phyloP scores from a whole-genome alignment of 2,113 vertebrate species.

The Danionella cerebrum region DNA sequence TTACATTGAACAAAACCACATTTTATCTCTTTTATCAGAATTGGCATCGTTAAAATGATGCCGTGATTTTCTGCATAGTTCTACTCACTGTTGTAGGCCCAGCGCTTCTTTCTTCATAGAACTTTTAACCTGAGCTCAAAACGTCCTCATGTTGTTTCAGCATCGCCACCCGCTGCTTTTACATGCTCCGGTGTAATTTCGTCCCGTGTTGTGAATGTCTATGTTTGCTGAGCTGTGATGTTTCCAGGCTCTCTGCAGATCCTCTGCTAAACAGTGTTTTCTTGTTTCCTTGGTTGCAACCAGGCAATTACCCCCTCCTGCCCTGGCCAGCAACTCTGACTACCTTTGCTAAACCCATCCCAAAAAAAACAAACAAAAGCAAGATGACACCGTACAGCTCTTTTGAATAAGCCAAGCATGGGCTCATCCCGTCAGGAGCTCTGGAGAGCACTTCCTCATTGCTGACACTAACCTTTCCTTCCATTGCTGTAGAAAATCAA shows the following conservation, averaged over 20 bases:
- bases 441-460: conserved; percentile 1
- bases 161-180: background rate
- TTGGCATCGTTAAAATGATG: too few relatives aligned
- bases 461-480: background rate
- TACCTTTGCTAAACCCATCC: conserved; percentile 20
- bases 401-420: background rate
- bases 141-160: conserved; percentile 1
- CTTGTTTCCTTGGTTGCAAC: conserved; percentile 54
- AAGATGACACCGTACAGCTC: background rate
- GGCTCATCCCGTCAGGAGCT: conserved; percentile 1
- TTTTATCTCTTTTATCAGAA: too few relatives aligned
- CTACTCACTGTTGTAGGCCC: background rate
- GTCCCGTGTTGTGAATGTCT: conserved; percentile 4
- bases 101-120: background rate
- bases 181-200: conserved; percentile 2
- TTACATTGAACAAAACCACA: too few relatives aligned
- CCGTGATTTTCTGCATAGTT: background rate
- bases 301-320: conserved; percentile 26
- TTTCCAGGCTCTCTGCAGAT: conserved; percentile 49
- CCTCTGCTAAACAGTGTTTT: conserved; percentile 42
- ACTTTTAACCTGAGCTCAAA: background rate
- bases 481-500: background rate
- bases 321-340: conserved; percentile 13
- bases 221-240: conserved; percentile 38
- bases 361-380: conserved; percentile 27